Base-by-base conservation (phyloP, 2,113 vertebrate species). In the Seriola aureovittata region DNA sequence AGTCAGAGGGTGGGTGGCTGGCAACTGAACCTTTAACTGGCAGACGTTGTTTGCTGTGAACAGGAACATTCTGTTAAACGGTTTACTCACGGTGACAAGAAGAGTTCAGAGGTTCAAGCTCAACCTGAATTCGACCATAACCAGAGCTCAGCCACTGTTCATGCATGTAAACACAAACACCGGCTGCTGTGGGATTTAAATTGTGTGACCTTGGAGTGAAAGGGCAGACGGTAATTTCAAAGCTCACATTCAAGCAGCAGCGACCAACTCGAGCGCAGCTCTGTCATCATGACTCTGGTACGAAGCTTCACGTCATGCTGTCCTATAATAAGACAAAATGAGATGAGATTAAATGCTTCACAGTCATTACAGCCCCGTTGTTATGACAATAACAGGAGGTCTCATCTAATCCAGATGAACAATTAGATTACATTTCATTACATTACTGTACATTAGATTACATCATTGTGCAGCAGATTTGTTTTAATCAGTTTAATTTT, bases 271-370 rank as follows among this genome's bases (percentile, higher is more conserved):
- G 8, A 50, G 8, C 36, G 11, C 59, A 54, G 57, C 44, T 69
- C 70, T 23, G 40, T 66, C 34, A n/a, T 60, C 32, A 9, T 36
- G 40, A 36, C 38, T 38, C 7, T 2, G 19, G 36, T 21, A 34
- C 21, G 10, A 9, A 21, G n/a, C 17, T 32, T 8, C 7, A 64
- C 6, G 1, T 64, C 46, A 62, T 10, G 62, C 8, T 6, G n/a
- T 78, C 52, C 52, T 21, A 4, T 48, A 63, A 67, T 58, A 3
- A 64, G 42, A 73, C 44, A 3, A 48, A 66, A 62, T 32, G 70
- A 78, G 75, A 79, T 14, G 60, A 68, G 60, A 82, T 82, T 11
- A 76, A 60, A 76, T 76, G 71, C 23, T 67, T 82, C 48, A 64
- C 48, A 55, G 60, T 54, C 46, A 67, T 64, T 57, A 23, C 50